These are phyloP conservation scores for Drosophila nigricruria DNA, from an alignment of 2,888 invertebrate genomes.

Conservation along the genomic window DNA sequence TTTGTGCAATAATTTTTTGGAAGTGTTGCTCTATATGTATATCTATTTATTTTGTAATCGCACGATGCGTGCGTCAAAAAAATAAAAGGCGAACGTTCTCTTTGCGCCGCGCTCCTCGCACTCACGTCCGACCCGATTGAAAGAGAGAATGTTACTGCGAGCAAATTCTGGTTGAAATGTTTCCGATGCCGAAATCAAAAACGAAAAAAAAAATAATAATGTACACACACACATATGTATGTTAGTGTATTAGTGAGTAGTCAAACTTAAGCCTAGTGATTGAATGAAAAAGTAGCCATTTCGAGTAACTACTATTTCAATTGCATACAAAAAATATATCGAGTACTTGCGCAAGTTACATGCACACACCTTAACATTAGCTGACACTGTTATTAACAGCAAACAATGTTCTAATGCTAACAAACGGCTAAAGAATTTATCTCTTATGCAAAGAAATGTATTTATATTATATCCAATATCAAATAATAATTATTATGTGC, in stretches of 20 bases:
- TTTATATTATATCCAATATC: too few relatives aligned
- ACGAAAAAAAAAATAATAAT: conserved; percentile 5
- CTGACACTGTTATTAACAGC: conserved; percentile 12
- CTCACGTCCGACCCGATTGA: conserved; percentile 45
- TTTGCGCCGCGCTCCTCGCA: conserved; percentile 20
- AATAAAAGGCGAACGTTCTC: conserved; percentile 52
- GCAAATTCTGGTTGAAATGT: conserved; percentile 36
- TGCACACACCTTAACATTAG: conserved; percentile 9
- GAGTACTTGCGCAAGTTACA: neutral
- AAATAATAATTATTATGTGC: neutral
- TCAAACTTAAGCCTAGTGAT: conserved; percentile 26
- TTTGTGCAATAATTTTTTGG: conserved; percentile 58
- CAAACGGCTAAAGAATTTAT: neutral
- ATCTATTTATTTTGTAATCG: conserved; percentile 49
- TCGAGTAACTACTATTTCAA: conserved; percentile 23
- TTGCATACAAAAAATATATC: conserved; percentile 10
- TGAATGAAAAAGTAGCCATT: conserved; percentile 24
- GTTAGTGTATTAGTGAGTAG: conserved; percentile 21
- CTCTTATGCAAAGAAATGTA: too few relatives aligned
- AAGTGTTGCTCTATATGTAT: conserved; percentile 34
- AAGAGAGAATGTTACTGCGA: conserved; percentile 52
- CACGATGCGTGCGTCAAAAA: conserved; percentile 49
- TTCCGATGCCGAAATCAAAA: conserved; percentile 32
- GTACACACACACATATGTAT: neutral
- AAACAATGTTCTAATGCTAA: neutral